phyloP scores from a whole-genome alignment of 2,888 invertebrate species.

The Dendrolimus houi region DNA sequence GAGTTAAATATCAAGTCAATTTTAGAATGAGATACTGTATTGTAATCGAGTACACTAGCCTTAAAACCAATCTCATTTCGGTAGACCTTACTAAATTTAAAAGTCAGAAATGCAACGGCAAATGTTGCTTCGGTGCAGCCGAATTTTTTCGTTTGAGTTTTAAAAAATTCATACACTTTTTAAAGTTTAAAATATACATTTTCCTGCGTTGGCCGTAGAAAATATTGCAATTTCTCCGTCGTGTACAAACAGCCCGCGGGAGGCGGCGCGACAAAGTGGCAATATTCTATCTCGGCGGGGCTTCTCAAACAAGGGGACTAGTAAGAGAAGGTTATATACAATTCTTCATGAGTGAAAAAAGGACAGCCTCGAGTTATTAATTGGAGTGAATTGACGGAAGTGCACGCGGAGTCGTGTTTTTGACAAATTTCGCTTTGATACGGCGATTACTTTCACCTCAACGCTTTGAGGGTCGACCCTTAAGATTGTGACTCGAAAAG shows the following conservation, averaged over 20 bases:
- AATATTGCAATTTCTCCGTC: constrained; percentile 65
- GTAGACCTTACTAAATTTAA: no score
- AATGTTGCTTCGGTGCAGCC: no score
- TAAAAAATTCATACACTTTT: constrained; percentile 12
- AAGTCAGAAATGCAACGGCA: no score
- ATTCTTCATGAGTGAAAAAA: constrained; percentile 21
- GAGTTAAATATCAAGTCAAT: no score
- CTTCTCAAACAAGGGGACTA: constrained; percentile 69
- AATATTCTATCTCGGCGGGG: constrained; percentile 73
- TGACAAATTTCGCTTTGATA: constrained; percentile 76
- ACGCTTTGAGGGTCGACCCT: constrained; percentile 53
- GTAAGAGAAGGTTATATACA: constrained; percentile 33
- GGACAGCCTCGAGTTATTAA: constrained; percentile 58
- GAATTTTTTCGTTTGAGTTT: not conserved
- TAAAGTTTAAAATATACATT: constrained; percentile 51
- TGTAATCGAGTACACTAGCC: no score
- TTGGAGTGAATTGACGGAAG: constrained; percentile 74
- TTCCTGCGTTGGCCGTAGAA: constrained; percentile 39
- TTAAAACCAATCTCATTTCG: no score
- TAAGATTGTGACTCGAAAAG: constrained; percentile 35
- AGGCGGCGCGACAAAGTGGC: constrained; percentile 71
- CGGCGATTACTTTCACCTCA: constrained; percentile 71
- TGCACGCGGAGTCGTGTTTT: constrained; percentile 68
- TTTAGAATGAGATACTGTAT: no score
- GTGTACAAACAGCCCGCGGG: constrained; percentile 62